These are phyloP conservation scores for Eubucco bourcierii DNA, from an alignment of 2,113 vertebrate genomes.

Conservation along the genomic window DNA sequence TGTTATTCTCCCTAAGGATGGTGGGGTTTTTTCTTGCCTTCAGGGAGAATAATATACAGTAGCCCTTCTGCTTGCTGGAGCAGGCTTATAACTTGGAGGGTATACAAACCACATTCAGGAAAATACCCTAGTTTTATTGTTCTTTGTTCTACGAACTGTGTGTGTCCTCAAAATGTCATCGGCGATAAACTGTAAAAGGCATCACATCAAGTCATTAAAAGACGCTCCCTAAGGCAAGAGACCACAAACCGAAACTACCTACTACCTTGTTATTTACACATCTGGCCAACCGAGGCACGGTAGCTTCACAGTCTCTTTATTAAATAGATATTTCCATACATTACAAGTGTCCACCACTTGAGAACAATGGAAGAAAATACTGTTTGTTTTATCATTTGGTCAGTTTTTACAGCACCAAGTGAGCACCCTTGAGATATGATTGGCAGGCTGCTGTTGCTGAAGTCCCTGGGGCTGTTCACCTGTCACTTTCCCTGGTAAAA, in stretches of 20 bases:
- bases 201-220: slow-evolving; percentile 81
- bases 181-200: slow-evolving; percentile 76
- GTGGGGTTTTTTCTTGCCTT: not conserved
- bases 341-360: not conserved
- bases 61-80: slow-evolving; percentile 36
- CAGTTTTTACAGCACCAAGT: not conserved
- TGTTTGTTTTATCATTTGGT: slow-evolving; percentile 28
- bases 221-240: slow-evolving; percentile 71
- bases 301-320: not conserved
- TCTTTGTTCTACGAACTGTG: slow-evolving; percentile 70
- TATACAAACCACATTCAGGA: slow-evolving; percentile 53
- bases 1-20: slow-evolving; percentile 35
- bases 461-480: not conserved
- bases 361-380: not conserved
- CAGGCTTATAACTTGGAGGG: slow-evolving; percentile 1
- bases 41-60: slow-evolving; percentile 22
- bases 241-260: slow-evolving; percentile 64
- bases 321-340: not conserved
- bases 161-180: slow-evolving; percentile 85
- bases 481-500: slow-evolving; percentile 35
- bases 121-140: slow-evolving; percentile 70
- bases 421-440: not conserved
- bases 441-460: not conserved
- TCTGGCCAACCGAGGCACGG: slow-evolving; percentile 21
- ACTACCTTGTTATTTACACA: slow-evolving; percentile 51